Base-by-base conservation (phyloP, 2,113 vertebrate species). In the Sinocyclocheilus maitianheensis region DNA sequence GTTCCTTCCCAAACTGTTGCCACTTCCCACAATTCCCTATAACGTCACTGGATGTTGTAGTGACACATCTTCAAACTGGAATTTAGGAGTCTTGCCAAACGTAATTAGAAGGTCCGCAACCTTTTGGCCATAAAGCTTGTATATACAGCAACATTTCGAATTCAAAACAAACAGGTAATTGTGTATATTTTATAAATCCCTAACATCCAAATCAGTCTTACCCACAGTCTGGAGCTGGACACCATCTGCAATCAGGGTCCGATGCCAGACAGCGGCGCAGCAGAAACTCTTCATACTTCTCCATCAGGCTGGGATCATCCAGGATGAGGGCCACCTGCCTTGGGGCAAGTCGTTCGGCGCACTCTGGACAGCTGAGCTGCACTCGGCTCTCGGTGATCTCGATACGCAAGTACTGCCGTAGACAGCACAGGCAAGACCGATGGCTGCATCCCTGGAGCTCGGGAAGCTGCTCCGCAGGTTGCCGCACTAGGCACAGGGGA, bases 241-340 rank as follows among this genome's bases (percentile, higher is more conserved):
- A 99, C 98, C 98, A 99, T 88, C 98, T 94, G 93, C 98, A 99
- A 95, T 99, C 98, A 0, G 98, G 98, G 91, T 99, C 98, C 0
- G 98, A 96, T 86, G 98, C 98, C 53, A 99, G 96, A 95, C 97
- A 99, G 86, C 98, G 96, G 87, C 98, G 96, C 87, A 99, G 94
- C 94, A 99, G 96, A 93, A 99, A 99, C 95, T 99, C 98, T 95
- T 99, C 98, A 77, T 99, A 99, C 93, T 99, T 99, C 88, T 97
- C 97, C 94, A 99, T 95, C 91, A 99, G 96, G 22, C 95, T 96
- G 10, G 96, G 94, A 90, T 99, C 98, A 11, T 96, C 95, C 90
- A 99, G 93, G 84, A 99, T 97, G 91, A 96, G 94, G 51, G 97
- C 97, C 91, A 99, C 98, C 95, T 99, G 97, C 87, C 96, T 95